Evolutionary conservation across 2,113 vertebrate genomes (phyloP), one percentile per base, ranked within the genome.

Genomic region (Aegotheles bennettii): DNA sequence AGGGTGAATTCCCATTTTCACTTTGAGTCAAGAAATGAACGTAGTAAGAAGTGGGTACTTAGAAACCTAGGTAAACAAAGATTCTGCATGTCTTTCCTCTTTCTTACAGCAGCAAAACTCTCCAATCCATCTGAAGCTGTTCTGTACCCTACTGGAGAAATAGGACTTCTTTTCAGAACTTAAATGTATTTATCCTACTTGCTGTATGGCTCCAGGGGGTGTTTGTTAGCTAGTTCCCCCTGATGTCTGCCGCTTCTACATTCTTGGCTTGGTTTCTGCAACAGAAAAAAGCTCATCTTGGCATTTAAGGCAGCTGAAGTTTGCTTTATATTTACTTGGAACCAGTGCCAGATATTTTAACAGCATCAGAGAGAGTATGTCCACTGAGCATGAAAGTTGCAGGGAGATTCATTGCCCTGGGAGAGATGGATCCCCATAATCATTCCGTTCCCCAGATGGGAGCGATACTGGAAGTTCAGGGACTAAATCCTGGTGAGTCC

Each of bases 1-100:
- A 98, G 97, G 98, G 98, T 98, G 98, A 99, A 99, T 99, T 99
- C 99, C 99, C 98, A 98, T 98, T 98, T 98, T 99, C 98, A 97
- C 81, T 98, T 95, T 98, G 98, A 98, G 98, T 98, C 97, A 97
- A 97, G 97, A 97, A 92, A 95, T 87, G 94, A 97, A 96, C 87
- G 9, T 71, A 75, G 45, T 96, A 94, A 94, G 88, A 84, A 95
- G 84, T 70, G 94, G 94, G 60, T 93, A 93, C 87, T 75, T 70
- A 70, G 93, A 95, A 93, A 96, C 93, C 63, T 87, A 96, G 80
- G 96, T 98, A 98, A 98, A 98, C 96, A 98, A 90, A 97, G 96
- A 94, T 83, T 94, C 87, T 97, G 96, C 97, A 71, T 95, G 71
- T 93, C 91, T 97, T 93, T 88, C 67, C 67, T 87, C 85, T 89